These are phyloP conservation scores for Hyperopisus bebe DNA, from an alignment of 2,113 vertebrate genomes.

Conservation along the genomic window DNA sequence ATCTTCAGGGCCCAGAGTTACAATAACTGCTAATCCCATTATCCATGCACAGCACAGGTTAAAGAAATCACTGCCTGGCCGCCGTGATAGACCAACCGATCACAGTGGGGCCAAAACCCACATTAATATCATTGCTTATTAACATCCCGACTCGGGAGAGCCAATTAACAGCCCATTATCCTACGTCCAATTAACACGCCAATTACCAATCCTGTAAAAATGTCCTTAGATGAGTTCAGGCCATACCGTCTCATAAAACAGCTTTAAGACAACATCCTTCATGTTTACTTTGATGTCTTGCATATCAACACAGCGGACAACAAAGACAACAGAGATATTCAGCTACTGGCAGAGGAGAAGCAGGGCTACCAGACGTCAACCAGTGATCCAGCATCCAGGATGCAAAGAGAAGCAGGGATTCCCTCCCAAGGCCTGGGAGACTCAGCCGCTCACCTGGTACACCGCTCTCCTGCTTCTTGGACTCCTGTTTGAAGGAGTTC, in stretches of 20 bases:
- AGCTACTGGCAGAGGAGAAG: not conserved
- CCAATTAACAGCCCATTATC: not conserved
- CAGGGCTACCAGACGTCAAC: not conserved
- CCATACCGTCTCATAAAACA: not conserved
- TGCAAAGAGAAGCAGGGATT: not conserved
- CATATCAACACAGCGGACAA: not conserved
- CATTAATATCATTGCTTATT: not conserved
- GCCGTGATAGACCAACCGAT: conserved; percentile 14
- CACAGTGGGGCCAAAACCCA: not conserved
- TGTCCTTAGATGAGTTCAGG: not conserved
- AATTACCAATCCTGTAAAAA: not conserved
- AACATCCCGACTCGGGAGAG: not conserved
- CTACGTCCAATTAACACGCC: not conserved
- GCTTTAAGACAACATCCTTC: not conserved
- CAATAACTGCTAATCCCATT: conserved; percentile 56
- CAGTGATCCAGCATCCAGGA: not conserved
- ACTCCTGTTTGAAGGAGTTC: conserved; percentile 75
- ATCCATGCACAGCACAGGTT: conserved; percentile 40
- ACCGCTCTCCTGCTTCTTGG: conserved; percentile 70
- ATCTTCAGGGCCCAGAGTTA: conserved; percentile 39
- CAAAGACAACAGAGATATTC: not conserved
- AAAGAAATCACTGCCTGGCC: conserved; percentile 32
- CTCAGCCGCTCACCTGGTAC: conserved; percentile 59
- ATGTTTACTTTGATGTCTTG: not conserved
- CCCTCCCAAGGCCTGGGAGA: not conserved